phyloP scores from a whole-genome alignment of 1,140 invertebrate genomes.

The Leptinotarsa defecta region DNA sequence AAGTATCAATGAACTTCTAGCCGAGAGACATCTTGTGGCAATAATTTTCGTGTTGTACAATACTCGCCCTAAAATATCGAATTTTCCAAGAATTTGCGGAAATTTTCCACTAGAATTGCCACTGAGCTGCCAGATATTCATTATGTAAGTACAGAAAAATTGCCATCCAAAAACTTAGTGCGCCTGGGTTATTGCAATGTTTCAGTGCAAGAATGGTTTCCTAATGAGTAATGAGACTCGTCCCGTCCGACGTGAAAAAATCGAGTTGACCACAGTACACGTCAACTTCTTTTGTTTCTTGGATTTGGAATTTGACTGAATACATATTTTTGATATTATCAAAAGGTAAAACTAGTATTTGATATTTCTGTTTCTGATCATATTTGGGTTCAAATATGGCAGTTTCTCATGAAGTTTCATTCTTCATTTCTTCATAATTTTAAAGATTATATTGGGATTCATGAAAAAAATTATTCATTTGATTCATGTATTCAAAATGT shows the following conservation, averaged over 20 bases:
- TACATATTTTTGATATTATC: not conserved
- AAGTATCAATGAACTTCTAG: constrained; percentile 56
- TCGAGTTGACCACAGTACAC: constrained; percentile 12
- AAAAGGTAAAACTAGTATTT: not conserved
- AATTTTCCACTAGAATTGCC: constrained; percentile 14
- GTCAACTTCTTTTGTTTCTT: constrained; percentile 21
- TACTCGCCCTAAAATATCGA: constrained; percentile 46
- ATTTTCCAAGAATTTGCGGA: constrained; percentile 27
- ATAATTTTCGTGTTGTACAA: constrained; percentile 41
- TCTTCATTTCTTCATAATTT: no score
- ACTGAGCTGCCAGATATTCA: not conserved
- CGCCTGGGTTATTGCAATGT: constrained; percentile 22
- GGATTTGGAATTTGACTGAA: not conserved
- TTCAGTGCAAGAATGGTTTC: constrained; percentile 15
- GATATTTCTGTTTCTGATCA: not conserved
- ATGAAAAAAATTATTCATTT: no score
- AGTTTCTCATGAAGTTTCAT: no score
- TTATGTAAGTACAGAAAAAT: constrained; percentile 32
- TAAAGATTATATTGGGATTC: no score
- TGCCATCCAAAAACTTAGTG: constrained; percentile 13
- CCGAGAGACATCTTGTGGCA: constrained; percentile 57
- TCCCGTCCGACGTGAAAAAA: constrained; percentile 22
- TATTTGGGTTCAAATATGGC: no score
- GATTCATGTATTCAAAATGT: no score
- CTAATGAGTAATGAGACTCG: constrained; percentile 19